Conservation (phyloP, 2,888 invertebrate species). For the Bruchidius siliquastri region DNA sequence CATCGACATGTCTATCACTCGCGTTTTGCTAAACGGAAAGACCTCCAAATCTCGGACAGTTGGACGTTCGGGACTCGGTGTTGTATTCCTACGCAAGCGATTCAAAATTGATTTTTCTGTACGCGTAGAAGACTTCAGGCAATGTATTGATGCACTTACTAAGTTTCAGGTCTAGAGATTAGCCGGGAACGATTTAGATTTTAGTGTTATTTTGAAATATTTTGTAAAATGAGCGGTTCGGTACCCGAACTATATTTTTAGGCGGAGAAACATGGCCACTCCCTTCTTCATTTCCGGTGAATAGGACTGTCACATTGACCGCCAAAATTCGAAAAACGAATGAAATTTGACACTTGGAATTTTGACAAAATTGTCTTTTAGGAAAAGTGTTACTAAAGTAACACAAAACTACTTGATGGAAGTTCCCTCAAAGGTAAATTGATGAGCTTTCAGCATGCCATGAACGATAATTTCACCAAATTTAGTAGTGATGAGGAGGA, state of each 20-base stretch:
- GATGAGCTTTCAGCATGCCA: too few relatives aligned
- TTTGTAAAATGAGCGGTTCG: neutral
- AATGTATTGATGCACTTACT: neutral
- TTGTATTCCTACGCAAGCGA: constrained; percentile 46
- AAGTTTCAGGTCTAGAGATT: neutral
- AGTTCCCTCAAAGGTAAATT: neutral
- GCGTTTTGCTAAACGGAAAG: constrained; percentile 70
- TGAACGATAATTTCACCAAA: too few relatives aligned
- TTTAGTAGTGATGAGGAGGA: too few relatives aligned
- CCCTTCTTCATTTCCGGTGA: constrained; percentile 23
- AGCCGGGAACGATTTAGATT: neutral
- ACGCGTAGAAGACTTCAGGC: neutral
- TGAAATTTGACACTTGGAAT: neutral
- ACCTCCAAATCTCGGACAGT: constrained; percentile 33
- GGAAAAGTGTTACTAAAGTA: neutral
- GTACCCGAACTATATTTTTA: constrained; percentile 21
- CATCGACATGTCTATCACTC: constrained; percentile 77
- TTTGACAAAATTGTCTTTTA: neutral
- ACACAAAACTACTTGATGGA: neutral
- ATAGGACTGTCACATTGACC: constrained; percentile 26
- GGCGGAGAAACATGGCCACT: constrained; percentile 27
- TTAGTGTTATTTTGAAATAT: neutral
- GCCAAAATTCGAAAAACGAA: constrained; percentile 26
- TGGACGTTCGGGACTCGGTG: constrained; percentile 36
- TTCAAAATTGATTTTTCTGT: neutral